phyloP scores from a whole-genome alignment of 2,113 vertebrate genomes.

The Scophthalmus maximus region DNA sequence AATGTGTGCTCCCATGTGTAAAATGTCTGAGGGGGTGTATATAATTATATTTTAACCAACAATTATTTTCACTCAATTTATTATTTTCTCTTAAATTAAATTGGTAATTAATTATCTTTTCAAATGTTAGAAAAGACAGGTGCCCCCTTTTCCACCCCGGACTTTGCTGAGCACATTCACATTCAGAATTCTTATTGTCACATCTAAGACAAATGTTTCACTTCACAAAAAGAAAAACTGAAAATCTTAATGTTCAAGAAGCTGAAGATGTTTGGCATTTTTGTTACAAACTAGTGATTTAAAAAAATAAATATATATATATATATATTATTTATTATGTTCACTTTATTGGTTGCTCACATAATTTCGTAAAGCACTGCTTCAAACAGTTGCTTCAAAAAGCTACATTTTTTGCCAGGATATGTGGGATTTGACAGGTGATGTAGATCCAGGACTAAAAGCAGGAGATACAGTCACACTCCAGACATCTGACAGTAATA shows the following conservation, averaged over 20 bases:
- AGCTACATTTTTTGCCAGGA: neutral
- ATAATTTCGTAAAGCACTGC: neutral
- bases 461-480: constrained; percentile 1
- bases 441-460: neutral
- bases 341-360: neutral
- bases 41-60: neutral
- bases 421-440: neutral
- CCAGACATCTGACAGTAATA: constrained; percentile 9
- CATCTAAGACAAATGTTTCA: too few relatives aligned
- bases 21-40: neutral
- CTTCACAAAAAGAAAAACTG: too few relatives aligned
- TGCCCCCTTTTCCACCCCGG: neutral
- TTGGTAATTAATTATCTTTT: neutral
- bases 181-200: neutral
- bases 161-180: neutral
- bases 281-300: too few relatives aligned
- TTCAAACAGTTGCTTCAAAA: neutral
- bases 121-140: neutral
- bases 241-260: too few relatives aligned
- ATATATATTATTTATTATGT: neutral
- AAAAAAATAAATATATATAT: too few relatives aligned
- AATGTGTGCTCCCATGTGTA: too few relatives aligned
- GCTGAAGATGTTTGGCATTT: too few relatives aligned
- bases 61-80: too few relatives aligned
- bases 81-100: too few relatives aligned